Evolutionary conservation across 2,797 vertebrate species (phyloP).

Genomic region (Sebastolobus alascanus): DNA sequence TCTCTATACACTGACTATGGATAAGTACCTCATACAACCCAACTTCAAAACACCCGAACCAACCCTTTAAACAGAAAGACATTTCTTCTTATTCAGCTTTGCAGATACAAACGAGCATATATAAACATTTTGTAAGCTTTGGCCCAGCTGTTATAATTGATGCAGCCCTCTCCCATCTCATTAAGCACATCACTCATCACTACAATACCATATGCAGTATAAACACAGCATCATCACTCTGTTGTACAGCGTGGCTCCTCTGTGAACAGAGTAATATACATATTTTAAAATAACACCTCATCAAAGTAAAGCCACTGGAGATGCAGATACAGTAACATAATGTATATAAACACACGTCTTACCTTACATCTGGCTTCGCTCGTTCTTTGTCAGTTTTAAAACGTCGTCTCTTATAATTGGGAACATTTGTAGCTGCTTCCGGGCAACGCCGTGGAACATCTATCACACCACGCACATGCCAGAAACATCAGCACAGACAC

Average conservation of each 20-base stretch:
- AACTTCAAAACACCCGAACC: too few species aligned
- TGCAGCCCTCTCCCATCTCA: neutral
- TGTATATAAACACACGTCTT: neutral
- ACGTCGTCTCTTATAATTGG: slow-evolving; percentile 42
- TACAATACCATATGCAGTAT: neutral
- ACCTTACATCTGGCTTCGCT: neutral
- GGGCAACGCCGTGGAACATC: slow-evolving; percentile 21
- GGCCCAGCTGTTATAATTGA: slow-evolving; percentile 8
- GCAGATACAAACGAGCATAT: neutral
- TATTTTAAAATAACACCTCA: slow-evolving; percentile 17
- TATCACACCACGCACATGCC: slow-evolving; percentile 2
- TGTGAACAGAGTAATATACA: neutral
- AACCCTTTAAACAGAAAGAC: neutral
- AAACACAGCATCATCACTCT: slow-evolving; percentile 15
- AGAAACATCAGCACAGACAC: slow-evolving; percentile 9
- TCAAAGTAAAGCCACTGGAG: slow-evolving; percentile 8
- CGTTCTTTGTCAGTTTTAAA: slow-evolving; percentile 36
- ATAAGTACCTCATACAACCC: too few species aligned
- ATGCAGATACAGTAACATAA: neutral
- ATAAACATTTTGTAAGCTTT: neutral
- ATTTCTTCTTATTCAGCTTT: neutral
- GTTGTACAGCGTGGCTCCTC: neutral
- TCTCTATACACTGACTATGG: too few species aligned
- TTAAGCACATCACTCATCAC: slow-evolving; percentile 13
- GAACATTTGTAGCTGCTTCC: slow-evolving; percentile 48